Percentiles rank a stretch among this genome's conserved stretches.
Conservation (phyloP, 2,888 invertebrate genomes). For the Erpobdella octoculata region DNA sequence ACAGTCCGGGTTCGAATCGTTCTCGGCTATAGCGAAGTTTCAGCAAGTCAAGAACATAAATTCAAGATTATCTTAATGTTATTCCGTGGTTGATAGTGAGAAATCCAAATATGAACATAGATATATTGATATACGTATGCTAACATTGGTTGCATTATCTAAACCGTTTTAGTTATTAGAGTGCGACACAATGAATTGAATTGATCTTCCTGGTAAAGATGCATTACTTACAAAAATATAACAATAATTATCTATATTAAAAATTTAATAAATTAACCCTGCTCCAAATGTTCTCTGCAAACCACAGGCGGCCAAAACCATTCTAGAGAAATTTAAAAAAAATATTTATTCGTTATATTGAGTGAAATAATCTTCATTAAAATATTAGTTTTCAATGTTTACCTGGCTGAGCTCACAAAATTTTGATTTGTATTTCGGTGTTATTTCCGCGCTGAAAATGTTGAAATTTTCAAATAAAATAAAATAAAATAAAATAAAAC, state of each 20-base stretch:
- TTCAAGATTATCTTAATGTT: no score
- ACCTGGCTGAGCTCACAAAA: conserved; percentile 62
- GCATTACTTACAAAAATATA: no score
- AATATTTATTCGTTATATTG: background rate
- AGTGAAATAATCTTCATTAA: background rate
- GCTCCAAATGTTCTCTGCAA: conserved; percentile 61
- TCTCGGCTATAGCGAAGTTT: no score
- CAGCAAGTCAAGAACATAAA: no score
- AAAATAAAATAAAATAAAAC: no score
- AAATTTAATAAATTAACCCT: conserved; percentile 43
- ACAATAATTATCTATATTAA: background rate
- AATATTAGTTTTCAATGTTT: conserved; percentile 33
- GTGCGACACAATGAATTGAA: no score
- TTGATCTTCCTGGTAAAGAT: no score
- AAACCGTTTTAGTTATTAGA: background rate
- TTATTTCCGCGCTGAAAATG: conserved; percentile 55
- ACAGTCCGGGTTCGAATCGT: no score
- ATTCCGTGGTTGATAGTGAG: no score
- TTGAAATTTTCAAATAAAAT: background rate
- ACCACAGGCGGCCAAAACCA: conserved; percentile 61
- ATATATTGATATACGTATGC: background rate
- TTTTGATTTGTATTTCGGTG: conserved; percentile 62
- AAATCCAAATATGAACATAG: no score
- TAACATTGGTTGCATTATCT: background rate
- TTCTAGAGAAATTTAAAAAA: conserved; percentile 38